These are phyloP conservation scores for Struthidea cinerea DNA, from an alignment of 2,113 vertebrate species.

Conservation along the genomic window DNA sequence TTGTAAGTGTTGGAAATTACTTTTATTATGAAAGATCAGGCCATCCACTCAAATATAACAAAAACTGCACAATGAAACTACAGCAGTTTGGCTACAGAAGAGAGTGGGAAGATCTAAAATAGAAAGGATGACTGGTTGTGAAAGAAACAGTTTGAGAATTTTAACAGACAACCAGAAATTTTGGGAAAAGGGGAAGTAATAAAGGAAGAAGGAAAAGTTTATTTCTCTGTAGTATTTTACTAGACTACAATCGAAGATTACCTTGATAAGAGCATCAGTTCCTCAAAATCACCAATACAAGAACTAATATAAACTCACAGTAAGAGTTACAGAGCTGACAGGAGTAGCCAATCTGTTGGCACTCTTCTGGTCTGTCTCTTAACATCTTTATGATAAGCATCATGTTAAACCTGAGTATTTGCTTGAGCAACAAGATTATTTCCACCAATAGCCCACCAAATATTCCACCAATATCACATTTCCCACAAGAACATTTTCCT, in stretches of 20 bases:
- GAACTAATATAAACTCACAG: background rate
- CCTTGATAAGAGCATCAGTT: background rate
- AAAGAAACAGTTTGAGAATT: background rate
- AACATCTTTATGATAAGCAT: background rate
- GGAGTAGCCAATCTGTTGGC: background rate
- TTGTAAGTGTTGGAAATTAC: background rate
- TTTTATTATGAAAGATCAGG: background rate
- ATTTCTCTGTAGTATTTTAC: background rate
- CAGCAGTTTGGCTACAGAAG: background rate
- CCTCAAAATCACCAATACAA: background rate
- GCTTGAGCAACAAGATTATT: background rate
- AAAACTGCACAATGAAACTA: background rate
- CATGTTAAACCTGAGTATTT: background rate
- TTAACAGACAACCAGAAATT: background rate
- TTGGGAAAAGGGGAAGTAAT: background rate
- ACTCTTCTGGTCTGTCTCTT: background rate
- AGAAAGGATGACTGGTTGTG: background rate
- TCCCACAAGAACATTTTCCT: background rate
- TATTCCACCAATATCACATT: background rate
- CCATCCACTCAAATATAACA: background rate
- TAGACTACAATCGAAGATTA: background rate
- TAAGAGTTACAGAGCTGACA: background rate
- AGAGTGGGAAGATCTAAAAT: background rate
- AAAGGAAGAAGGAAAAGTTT: background rate
- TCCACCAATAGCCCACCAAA: background rate